Evolutionary conservation across 2,113 vertebrate species (phyloP).

Genomic region (Anas platyrhynchos): DNA sequence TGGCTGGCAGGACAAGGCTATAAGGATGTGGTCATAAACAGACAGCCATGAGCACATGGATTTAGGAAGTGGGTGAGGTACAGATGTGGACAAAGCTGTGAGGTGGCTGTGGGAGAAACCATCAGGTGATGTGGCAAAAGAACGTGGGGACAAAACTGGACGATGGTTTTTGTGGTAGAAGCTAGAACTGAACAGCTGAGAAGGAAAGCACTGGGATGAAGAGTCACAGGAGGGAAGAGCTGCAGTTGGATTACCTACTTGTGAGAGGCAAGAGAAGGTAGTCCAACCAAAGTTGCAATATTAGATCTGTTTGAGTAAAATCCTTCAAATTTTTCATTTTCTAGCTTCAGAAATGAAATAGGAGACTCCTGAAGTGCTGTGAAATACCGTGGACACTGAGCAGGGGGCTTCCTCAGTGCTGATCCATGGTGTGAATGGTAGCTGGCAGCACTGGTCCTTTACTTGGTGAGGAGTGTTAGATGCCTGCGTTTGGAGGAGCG

Average conservation of each 20-base stretch:
- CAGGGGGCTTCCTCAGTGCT: neutral
- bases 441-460: neutral
- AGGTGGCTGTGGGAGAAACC: neutral
- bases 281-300: neutral
- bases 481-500: neutral
- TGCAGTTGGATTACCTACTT: neutral
- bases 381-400: neutral
- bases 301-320: neutral
- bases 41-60: rapidly evolving
- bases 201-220: neutral
- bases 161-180: neutral
- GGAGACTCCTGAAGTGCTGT: neutral
- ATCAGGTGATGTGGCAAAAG: neutral
- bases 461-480: neutral
- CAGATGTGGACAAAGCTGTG: neutral
- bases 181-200: neutral
- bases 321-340: neutral
- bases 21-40: neutral
- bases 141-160: neutral
- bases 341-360: neutral
- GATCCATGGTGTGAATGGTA: rapidly evolving
- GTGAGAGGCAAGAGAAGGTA: neutral
- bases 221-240: neutral
- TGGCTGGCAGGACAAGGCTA: neutral
- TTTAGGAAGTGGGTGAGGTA: neutral